Evolutionary conservation across 2,888 invertebrate species (phyloP), one percentile per base, ranked within the genome.

Genomic region (Conops quadrifasciatus): DNA sequence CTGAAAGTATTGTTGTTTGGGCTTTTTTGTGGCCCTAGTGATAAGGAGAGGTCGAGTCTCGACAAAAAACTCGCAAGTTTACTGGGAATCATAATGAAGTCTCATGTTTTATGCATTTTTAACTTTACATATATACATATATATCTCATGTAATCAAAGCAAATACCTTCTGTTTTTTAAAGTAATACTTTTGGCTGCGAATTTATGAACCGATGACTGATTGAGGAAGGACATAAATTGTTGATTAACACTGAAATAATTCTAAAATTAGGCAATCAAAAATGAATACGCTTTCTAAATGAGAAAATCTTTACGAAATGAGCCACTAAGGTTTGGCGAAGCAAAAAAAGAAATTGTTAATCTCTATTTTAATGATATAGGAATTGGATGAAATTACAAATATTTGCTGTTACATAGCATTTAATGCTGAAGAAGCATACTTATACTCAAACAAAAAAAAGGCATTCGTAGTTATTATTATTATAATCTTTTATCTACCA

Each of bases 371-470:
- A 67, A 36, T 24, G 67, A 58, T 58, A 26, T 36, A 43, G 28
- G 45, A 56, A 58, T 43, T 67, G 56, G 58, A 67, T 15, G 45
- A 67, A 67, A 30, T 51, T 62, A 36, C 36, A 36, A 36, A 36
- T 58, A 43, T 36, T 36, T 36, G 36, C 43, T 26, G 1, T 36
- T 58, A 15, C 15, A 16, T 43, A 24, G 11, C 19, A 56, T 45
- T 43, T 66, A n/a, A 65, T n/a, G n/a, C n/a, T n/a, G n/a, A n/a
- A n/a, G n/a, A n/a, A n/a, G n/a, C n/a, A 26, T 67, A 58, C 67
- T 58, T 58, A 67, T 58, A 68, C 47, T 60, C 45, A 60, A 60
- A 30, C 5, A 59, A 30, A 7, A 60, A 59, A 67, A 62, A 53
- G 19, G 13, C 30, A 68, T 68, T 59, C 15, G 53, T 67, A 56